phyloP scores from a whole-genome alignment of 2,113 vertebrate genomes.

The Nothobranchius furzeri region DNA sequence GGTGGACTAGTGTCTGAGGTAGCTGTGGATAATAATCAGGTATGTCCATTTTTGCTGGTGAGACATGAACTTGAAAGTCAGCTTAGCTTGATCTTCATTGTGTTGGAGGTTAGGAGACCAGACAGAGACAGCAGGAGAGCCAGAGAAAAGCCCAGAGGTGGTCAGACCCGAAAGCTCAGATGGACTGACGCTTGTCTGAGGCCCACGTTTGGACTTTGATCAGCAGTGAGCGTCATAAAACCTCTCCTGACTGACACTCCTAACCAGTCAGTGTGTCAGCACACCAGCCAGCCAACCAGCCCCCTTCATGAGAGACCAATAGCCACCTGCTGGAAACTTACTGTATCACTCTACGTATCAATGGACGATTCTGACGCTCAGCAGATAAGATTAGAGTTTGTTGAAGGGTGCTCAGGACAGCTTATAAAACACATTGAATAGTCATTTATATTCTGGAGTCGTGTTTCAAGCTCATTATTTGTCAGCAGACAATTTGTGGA shows the following conservation, averaged over 20 bases:
- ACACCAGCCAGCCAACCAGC: slow-evolving; percentile 23
- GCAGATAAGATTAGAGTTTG: slow-evolving; percentile 66
- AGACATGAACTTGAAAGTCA: slow-evolving; percentile 33
- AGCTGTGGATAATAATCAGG: slow-evolving; percentile 50
- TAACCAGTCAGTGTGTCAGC: slow-evolving; percentile 50
- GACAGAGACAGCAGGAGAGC: slow-evolving; percentile 39
- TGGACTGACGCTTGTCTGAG: slow-evolving; percentile 69
- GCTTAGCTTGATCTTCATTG: slow-evolving; percentile 50
- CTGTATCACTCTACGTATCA: slow-evolving; percentile 21
- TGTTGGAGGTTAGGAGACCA: slow-evolving; percentile 38
- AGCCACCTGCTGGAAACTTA: slow-evolving; percentile 54
- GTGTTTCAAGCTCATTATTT: no score
- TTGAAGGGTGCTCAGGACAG: background rate
- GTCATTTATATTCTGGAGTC: no score
- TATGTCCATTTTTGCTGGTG: slow-evolving; percentile 65
- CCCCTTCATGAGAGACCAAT: slow-evolving; percentile 13
- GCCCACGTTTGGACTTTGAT: slow-evolving; percentile 76
- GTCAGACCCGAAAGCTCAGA: slow-evolving; percentile 45
- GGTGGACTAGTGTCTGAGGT: slow-evolving; percentile 34
- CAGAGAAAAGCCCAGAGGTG: slow-evolving; percentile 37
- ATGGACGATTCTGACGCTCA: slow-evolving; percentile 27
- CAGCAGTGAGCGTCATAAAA: slow-evolving; percentile 75
- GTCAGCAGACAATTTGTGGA: no score
- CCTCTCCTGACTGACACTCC: slow-evolving; percentile 79
- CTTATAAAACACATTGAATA: no score